These are phyloP conservation scores for Enoplosus armatus DNA, from an alignment of 2,797 vertebrate species.

Conservation along the genomic window DNA sequence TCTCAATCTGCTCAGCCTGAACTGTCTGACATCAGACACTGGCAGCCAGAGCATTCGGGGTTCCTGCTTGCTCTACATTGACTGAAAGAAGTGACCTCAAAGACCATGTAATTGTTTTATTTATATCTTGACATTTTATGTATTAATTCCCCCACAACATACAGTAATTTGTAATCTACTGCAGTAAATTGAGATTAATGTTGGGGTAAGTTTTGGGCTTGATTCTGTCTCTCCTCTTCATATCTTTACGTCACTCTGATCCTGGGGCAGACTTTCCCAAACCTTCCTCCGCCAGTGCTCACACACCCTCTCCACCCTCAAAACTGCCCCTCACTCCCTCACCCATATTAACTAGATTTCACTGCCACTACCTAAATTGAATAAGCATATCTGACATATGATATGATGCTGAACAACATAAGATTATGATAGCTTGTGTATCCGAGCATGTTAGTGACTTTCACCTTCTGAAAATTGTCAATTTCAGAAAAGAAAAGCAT, in stretches of 20 bases:
- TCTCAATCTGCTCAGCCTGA: slow-evolving; percentile 72
- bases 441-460: slow-evolving; percentile 40
- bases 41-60: slow-evolving; percentile 46
- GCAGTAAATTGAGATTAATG: slow-evolving; percentile 32
- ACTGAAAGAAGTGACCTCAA: slow-evolving; percentile 53
- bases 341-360: slow-evolving; percentile 58
- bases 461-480: slow-evolving; percentile 45
- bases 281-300: slow-evolving; percentile 1
- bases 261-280: slow-evolving; percentile 39
- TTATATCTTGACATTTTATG: slow-evolving; percentile 31
- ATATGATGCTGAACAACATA: slow-evolving; percentile 59
- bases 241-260: slow-evolving; percentile 46
- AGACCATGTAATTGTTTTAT: slow-evolving; percentile 43
- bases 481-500: slow-evolving; percentile 44
- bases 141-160: slow-evolving; percentile 19
- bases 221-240: slow-evolving; percentile 48
- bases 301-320: slow-evolving; percentile 2
- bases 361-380: slow-evolving; percentile 51
- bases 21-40: slow-evolving; percentile 64
- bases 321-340: slow-evolving; percentile 35
- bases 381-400: slow-evolving; percentile 54
- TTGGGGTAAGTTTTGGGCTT: slow-evolving; percentile 25
- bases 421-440: slow-evolving; percentile 47
- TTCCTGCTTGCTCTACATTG: slow-evolving; percentile 36
- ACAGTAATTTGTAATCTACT: slow-evolving; percentile 26